phyloP scores from a whole-genome alignment of 2,797 vertebrate genomes.

The Microctenopoma stevenorrisi region DNA sequence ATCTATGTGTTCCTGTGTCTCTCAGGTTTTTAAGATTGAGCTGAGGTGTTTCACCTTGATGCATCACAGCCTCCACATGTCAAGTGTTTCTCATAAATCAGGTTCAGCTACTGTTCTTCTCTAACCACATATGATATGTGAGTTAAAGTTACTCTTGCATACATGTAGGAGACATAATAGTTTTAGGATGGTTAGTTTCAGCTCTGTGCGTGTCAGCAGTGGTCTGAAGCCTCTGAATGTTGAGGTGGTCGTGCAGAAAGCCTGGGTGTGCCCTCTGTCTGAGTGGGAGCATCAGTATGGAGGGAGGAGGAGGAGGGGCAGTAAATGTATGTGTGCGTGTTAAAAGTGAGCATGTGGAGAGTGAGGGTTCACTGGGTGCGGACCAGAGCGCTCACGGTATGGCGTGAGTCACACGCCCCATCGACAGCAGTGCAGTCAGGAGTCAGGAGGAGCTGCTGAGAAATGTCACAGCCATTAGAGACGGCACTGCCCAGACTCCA shows the following conservation, averaged over 20 bases:
- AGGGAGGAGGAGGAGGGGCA: constrained; percentile 20
- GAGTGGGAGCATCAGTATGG: constrained; percentile 47
- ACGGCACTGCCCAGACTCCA: constrained; percentile 49
- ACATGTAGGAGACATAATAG: neutral
- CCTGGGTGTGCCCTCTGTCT: constrained; percentile 73
- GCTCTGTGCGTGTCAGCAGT: constrained; percentile 40
- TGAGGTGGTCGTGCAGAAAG: constrained; percentile 58
- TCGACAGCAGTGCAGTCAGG: constrained; percentile 77
- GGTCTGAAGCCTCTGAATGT: constrained; percentile 41
- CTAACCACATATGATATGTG: neutral
- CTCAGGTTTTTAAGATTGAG: constrained; percentile 14
- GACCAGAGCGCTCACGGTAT: constrained; percentile 64
- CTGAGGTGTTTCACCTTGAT: constrained; percentile 52
- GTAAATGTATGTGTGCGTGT: constrained; percentile 51
- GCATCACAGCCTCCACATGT: constrained; percentile 63
- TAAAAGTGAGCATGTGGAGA: constrained; percentile 56
- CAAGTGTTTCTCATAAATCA: constrained; percentile 33
- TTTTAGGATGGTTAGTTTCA: constrained; percentile 16
- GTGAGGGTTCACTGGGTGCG: constrained; percentile 75
- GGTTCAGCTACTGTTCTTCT: constrained; percentile 20
- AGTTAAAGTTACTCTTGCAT: neutral
- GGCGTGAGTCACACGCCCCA: constrained; percentile 81
- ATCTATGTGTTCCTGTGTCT: neutral
- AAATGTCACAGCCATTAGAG: constrained; percentile 79
- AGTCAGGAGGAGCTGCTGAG: constrained; percentile 77